A percentile compares a stretch with the other conserved stretches of the same genome.
Evolutionary conservation across 2,797 vertebrate genomes (phyloP).

Genomic region (Chanos chanos): DNA sequence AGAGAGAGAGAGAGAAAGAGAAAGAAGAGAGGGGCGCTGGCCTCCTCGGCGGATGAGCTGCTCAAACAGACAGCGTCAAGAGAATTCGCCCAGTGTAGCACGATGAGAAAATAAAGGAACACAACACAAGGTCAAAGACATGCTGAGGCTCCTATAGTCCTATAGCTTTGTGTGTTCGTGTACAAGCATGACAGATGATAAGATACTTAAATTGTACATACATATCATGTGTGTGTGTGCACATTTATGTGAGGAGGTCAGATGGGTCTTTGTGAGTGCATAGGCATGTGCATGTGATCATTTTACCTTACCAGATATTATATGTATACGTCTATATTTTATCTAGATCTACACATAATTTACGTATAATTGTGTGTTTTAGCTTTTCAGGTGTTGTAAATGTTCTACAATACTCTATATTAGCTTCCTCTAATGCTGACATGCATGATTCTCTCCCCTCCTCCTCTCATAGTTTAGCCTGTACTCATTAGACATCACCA

Average conservation of each 20-base stretch:
- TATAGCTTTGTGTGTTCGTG: background rate
- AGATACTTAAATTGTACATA: too few relatives aligned
- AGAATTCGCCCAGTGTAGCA: slow-evolving; percentile 56
- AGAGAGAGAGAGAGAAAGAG: too few relatives aligned
- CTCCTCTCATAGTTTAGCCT: slow-evolving; percentile 8
- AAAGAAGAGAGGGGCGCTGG: too few relatives aligned
- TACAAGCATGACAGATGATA: background rate
- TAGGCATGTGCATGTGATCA: slow-evolving; percentile 8
- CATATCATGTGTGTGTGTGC: background rate
- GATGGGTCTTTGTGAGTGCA: background rate
- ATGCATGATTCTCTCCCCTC: slow-evolving; percentile 46
- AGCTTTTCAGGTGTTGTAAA: too few relatives aligned
- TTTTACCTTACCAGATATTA: too few relatives aligned
- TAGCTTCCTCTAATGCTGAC: slow-evolving; percentile 49
- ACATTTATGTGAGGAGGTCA: background rate
- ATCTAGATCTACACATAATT: too few relatives aligned
- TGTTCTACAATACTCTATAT: slow-evolving; percentile 67
- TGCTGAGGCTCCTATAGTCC: too few relatives aligned
- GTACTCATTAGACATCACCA: slow-evolving; percentile 50
- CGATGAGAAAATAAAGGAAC: slow-evolving; percentile 27
- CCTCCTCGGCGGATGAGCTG: slow-evolving; percentile 47
- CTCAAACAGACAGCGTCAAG: slow-evolving; percentile 66
- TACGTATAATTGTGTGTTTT: too few relatives aligned
- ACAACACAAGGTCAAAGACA: background rate
- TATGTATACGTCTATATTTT: too few relatives aligned